These are phyloP conservation scores for Selenia dentaria DNA, from an alignment of 2,888 invertebrate species.

Conservation along the genomic window DNA sequence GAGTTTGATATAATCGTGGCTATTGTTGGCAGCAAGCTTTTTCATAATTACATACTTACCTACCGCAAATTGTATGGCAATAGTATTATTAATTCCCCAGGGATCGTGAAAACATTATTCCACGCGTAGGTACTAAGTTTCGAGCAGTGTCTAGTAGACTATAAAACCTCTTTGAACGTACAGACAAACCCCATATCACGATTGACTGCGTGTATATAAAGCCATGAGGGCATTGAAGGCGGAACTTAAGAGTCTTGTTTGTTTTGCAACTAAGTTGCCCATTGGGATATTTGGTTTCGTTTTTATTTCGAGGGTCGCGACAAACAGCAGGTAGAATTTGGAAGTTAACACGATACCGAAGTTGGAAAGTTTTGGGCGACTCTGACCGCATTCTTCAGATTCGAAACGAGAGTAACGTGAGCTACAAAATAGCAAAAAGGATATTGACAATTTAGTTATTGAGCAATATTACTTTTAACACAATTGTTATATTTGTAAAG, in stretches of 20 bases:
- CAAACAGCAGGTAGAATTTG: not conserved
- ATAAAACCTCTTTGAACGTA: not conserved
- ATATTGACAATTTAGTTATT: too few relatives aligned
- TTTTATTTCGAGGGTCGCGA: conserved; percentile 12
- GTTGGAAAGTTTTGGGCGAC: conserved; percentile 21
- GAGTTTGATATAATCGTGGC: too few relatives aligned
- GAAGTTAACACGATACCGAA: not conserved
- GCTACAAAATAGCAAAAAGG: too few relatives aligned
- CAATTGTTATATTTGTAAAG: too few relatives aligned
- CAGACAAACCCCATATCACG: conserved; percentile 3
- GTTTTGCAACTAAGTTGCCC: conserved; percentile 25
- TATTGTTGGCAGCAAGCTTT: too few relatives aligned
- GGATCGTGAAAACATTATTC: too few relatives aligned
- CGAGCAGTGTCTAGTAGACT: not conserved
- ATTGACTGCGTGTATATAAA: conserved; percentile 23
- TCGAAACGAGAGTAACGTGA: conserved; percentile 16
- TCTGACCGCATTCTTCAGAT: conserved; percentile 16
- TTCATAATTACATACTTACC: too few relatives aligned
- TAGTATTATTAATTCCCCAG: too few relatives aligned
- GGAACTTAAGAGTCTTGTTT: conserved; percentile 27
- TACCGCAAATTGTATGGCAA: too few relatives aligned
- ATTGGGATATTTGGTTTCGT: conserved; percentile 22
- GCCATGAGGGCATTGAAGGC: conserved; percentile 2
- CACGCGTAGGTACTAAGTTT: too few relatives aligned
- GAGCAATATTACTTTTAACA: too few relatives aligned